Conservation (phyloP, 2,888 invertebrate genomes). For the Campoplex nolae region DNA sequence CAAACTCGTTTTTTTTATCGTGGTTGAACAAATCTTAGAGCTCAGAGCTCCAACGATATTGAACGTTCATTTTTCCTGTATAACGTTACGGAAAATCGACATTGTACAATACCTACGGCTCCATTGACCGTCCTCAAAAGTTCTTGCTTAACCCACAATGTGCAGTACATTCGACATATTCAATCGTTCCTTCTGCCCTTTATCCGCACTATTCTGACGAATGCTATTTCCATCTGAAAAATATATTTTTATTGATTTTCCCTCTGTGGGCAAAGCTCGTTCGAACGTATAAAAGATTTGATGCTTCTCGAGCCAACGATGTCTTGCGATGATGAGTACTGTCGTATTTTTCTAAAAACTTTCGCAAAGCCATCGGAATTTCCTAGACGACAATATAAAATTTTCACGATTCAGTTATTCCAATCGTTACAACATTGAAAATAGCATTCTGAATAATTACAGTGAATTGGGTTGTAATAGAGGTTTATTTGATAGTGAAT, state of each 20-base stretch:
- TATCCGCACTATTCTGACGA: not conserved
- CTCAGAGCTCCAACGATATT: not conserved
- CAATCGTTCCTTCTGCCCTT: not conserved
- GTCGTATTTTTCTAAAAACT: not conserved
- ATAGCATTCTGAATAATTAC: no score
- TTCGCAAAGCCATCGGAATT: not conserved
- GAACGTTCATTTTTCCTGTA: conserved; percentile 9
- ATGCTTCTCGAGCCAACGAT: not conserved
- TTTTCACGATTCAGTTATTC: not conserved
- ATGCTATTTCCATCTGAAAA: not conserved
- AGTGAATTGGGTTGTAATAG: no score
- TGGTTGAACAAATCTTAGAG: conserved; percentile 7
- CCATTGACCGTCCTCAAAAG: conserved; percentile 18
- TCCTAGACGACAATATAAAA: not conserved
- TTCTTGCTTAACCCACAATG: not conserved
- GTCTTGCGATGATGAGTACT: not conserved
- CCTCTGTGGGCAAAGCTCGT: not conserved
- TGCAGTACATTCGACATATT: not conserved
- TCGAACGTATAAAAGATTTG: not conserved
- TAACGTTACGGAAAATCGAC: conserved; percentile 31
- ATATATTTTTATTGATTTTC: not conserved
- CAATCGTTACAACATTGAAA: no score
- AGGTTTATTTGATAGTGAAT: no score
- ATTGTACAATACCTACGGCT: conserved; percentile 6
- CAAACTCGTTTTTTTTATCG: not conserved